Evolutionary conservation across 2,888 invertebrate genomes (phyloP).

Genomic region (Spodoptera littoralis): DNA sequence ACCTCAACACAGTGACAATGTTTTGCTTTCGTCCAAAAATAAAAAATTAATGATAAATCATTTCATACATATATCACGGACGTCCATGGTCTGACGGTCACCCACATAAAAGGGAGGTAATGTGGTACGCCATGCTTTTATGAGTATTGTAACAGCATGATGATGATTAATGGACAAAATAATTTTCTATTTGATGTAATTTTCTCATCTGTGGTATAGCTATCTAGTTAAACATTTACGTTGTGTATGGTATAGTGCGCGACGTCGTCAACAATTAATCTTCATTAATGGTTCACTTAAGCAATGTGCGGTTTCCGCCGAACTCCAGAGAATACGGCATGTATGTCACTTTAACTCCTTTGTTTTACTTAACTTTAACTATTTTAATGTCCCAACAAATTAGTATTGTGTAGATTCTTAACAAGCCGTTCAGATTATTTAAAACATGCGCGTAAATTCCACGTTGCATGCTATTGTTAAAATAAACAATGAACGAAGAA

Average conservation of each 20-base stretch:
- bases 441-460: slow-evolving; percentile 21
- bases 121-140: slow-evolving; percentile 45
- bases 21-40: slow-evolving; percentile 45
- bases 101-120: slow-evolving; percentile 39
- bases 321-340: slow-evolving; percentile 68
- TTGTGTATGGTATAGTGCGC: slow-evolving; percentile 64
- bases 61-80: slow-evolving; percentile 24
- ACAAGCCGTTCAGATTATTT: slow-evolving; percentile 50
- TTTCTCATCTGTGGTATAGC: slow-evolving; percentile 48
- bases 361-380: slow-evolving; percentile 62
- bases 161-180: slow-evolving; percentile 57
- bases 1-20: slow-evolving; percentile 24
- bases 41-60: slow-evolving; percentile 49
- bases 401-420: slow-evolving; percentile 54
- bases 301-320: slow-evolving; percentile 77
- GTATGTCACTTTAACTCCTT: slow-evolving; percentile 64
- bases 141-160: slow-evolving; percentile 26
- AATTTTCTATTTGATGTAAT: slow-evolving; percentile 52
- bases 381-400: slow-evolving; percentile 69
- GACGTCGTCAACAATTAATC: slow-evolving; percentile 82
- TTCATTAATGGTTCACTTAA: slow-evolving; percentile 83
- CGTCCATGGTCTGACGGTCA: slow-evolving; percentile 31
- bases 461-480: slow-evolving; percentile 9
- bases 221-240: slow-evolving; percentile 53
- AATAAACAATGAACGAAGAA: slow-evolving; percentile 25